Base-by-base conservation (phyloP, 2,797 vertebrate genomes). In the Phrynocephalus forsythii region DNA sequence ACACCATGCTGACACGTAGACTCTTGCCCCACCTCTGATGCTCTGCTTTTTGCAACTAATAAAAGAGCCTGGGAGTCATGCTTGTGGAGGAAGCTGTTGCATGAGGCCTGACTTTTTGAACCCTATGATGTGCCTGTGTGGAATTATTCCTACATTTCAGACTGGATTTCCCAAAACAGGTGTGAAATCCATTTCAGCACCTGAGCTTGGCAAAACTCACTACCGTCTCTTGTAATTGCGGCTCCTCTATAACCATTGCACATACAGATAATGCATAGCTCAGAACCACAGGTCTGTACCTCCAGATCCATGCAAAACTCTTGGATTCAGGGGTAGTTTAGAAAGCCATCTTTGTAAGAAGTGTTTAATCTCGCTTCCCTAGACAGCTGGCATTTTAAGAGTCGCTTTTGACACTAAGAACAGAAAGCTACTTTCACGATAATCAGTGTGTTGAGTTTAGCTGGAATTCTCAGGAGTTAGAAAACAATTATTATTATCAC, bases 401-500 rank as follows among this genome's bases (percentile, higher is more conserved):
- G 83, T 73, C 80, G 87, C 77, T 77, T 90, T 73, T 75, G 86
- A 75, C 1, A 28, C 38, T 75, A 20, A 52, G 50, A 28, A 15
- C 88, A 22, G 18, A 84, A 79, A 83, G 52, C 30, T 28, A 5
- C 63, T 89, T 89, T 91, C 63, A 63, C 83, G 73, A 68, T 33
- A 11, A 73, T 68, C 50, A 44, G 6, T 28, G 5, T 38, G 56
- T 48, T 79, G 44, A 91, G 89, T 1, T 6, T 77, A 89, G 78
- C 20, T 38, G 85, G 72, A 72, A 83, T 78, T 24, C 38, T 86
- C 28, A 73, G 13, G 63, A 85, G 5, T 50, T 20, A 8, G n/a
- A 48, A 48, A 82, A 48, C 15, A 82, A 67, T 20, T 52, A 22
- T 44, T 56, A 30, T 79, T 9, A 11, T 18, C 44, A 0, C 0